A percentile compares a stretch with the other conserved stretches of the same genome.
phyloP scores from a whole-genome alignment of 2,797 vertebrate species.

The Pogonophryne albipinna region DNA sequence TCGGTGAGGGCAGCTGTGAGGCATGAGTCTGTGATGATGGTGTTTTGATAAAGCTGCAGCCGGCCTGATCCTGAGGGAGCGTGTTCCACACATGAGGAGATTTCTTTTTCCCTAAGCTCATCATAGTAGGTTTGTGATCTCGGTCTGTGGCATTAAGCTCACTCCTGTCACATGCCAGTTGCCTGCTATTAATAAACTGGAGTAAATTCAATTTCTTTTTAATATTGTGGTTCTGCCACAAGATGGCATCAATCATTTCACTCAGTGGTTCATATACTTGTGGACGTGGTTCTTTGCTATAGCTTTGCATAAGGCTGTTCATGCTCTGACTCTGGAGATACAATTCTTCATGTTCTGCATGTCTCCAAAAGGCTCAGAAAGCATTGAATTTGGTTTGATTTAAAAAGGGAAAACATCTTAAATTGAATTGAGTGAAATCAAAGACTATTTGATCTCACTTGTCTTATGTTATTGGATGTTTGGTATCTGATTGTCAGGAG shows the following conservation, averaged over 20 bases:
- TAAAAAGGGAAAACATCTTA: not conserved
- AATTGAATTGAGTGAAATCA: no score
- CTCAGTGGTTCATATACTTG: slow-evolving; percentile 15
- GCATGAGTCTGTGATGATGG: slow-evolving; percentile 53
- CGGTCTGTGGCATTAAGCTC: slow-evolving; percentile 27
- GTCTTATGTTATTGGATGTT: not conserved
- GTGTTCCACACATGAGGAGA: slow-evolving; percentile 33
- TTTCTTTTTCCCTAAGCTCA: slow-evolving; percentile 54
- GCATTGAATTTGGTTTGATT: not conserved
- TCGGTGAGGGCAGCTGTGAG: slow-evolving; percentile 39
- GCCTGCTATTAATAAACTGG: slow-evolving; percentile 14
- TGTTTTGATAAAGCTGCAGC: slow-evolving; percentile 59
- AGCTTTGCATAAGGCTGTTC: not conserved
- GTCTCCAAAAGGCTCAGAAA: slow-evolving; percentile 5
- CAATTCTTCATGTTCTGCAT: no score
- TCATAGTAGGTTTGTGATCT: slow-evolving; percentile 60
- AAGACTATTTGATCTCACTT: not conserved
- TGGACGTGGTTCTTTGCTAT: slow-evolving; percentile 4
- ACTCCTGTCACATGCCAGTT: slow-evolving; percentile 36
- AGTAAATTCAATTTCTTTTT: slow-evolving; percentile 8
- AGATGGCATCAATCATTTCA: slow-evolving; percentile 35
- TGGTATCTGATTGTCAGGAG: not conserved
- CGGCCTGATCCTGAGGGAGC: slow-evolving; percentile 46
- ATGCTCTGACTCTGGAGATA: not conserved
- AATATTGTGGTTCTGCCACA: slow-evolving; percentile 33